These are phyloP conservation scores for Sebastes elongatus DNA, from an alignment of 2,797 vertebrate species.

Conservation along the genomic window DNA sequence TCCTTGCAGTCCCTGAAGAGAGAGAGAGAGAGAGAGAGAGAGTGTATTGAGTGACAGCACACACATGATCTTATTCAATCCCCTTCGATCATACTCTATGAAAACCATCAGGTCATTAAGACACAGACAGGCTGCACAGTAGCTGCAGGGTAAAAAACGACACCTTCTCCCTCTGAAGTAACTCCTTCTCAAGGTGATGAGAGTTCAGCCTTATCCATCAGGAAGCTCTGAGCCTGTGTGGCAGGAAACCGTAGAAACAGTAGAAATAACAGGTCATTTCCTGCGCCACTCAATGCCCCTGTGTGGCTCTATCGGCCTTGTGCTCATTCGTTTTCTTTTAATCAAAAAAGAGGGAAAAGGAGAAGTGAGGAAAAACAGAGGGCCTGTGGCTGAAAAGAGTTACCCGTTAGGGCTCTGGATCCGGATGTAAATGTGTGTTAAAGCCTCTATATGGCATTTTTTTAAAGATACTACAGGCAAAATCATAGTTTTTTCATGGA, in stretches of 20 bases:
- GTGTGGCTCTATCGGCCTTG: constrained; percentile 59
- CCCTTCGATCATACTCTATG: not conserved
- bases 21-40: constrained; percentile 30
- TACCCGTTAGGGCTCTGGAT: not conserved
- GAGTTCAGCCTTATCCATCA: constrained; percentile 63
- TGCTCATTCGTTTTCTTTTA: constrained; percentile 75
- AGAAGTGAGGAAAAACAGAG: constrained; percentile 60
- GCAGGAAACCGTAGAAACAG: constrained; percentile 69
- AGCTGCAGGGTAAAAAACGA: constrained; percentile 14
- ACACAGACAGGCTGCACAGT: constrained; percentile 2
- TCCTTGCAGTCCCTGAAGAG: constrained; percentile 88
- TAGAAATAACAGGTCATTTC: constrained; percentile 78
- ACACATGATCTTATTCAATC: not conserved
- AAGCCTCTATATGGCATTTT: not conserved
- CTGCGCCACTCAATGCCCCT: constrained; percentile 60
- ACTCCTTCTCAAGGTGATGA: constrained; percentile 55
- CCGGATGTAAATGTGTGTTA: not conserved
- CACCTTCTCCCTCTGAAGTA: constrained; percentile 51
- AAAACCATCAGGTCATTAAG: constrained; percentile 13
- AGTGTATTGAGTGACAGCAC: constrained; percentile 8
- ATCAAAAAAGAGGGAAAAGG: constrained; percentile 67
- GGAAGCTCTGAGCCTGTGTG: constrained; percentile 37
- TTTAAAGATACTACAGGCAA: no score
- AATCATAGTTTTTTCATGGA: no score
- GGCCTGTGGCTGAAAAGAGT: constrained; percentile 2